These are phyloP conservation scores for Sebastes steindachneri DNA, from an alignment of 2,797 vertebrate genomes.

Conservation along the genomic window DNA sequence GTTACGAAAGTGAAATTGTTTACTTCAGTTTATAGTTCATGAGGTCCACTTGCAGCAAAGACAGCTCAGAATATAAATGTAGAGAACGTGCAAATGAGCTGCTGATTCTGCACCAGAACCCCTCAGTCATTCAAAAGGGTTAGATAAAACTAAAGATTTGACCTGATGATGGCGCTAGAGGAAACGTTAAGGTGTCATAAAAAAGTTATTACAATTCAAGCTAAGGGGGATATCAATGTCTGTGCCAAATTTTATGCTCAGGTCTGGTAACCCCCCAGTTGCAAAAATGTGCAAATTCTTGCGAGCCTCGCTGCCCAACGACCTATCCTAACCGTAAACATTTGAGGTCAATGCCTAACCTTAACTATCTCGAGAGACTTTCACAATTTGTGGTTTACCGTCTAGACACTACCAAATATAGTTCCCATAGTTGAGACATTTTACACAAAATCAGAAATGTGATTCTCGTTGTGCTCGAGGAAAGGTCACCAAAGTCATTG, in stretches of 20 bases:
- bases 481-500: not conserved
- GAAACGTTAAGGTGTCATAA: not conserved
- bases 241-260: not conserved
- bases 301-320: rapidly evolving
- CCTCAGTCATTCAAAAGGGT: not conserved
- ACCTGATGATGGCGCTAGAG: not conserved
- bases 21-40: not conserved
- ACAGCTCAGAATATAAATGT: not conserved
- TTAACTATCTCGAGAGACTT: rapidly evolving
- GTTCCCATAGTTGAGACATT: not conserved
- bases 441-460: not conserved
- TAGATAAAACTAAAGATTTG: not conserved
- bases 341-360: rapidly evolving
- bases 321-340: rapidly evolving
- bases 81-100: not conserved
- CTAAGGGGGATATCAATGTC: not conserved
- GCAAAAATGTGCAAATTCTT: too few relatives aligned
- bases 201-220: not conserved
- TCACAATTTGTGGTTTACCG: too few relatives aligned
- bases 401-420: too few relatives aligned
- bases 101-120: not conserved
- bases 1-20: not conserved
- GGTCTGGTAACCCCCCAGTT: rapidly evolving
- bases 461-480: not conserved
- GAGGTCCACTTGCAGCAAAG: not conserved